A percentile compares a stretch with the other conserved stretches of the same genome.
These are phyloP conservation scores for Trichogramma pretiosum DNA, from an alignment of 1,140 invertebrate genomes.

Conservation along the genomic window DNA sequence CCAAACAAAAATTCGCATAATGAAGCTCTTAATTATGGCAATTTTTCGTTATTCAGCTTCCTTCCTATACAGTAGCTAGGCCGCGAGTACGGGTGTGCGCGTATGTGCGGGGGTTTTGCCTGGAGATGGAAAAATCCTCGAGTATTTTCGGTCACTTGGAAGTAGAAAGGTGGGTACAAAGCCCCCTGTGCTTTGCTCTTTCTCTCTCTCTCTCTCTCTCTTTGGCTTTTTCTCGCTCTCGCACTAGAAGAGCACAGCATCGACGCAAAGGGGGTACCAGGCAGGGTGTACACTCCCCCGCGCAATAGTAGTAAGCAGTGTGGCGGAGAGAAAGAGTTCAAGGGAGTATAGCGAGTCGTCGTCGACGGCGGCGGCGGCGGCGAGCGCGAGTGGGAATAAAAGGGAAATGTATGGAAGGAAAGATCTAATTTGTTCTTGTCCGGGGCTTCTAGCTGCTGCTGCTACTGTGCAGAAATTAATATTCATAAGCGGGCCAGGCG, in stretches of 20 bases:
- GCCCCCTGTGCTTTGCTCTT: no score
- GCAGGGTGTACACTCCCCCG: no score
- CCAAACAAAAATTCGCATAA: slow-evolving; percentile 19
- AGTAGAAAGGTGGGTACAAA: slow-evolving; percentile 15
- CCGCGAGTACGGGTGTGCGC: no score
- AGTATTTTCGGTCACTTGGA: slow-evolving; percentile 21
- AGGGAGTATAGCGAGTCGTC: slow-evolving; percentile 24
- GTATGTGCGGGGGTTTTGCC: background rate
- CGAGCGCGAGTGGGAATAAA: slow-evolving; percentile 34
- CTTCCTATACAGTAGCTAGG: no score
- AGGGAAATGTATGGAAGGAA: slow-evolving; percentile 47
- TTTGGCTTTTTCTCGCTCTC: no score
- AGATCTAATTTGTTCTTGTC: slow-evolving; percentile 48
- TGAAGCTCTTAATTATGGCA: slow-evolving; percentile 20
- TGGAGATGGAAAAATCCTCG: slow-evolving; percentile 11
- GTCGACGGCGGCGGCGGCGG: slow-evolving; percentile 2
- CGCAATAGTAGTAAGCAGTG: no score
- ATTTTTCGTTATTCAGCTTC: slow-evolving; percentile 21
- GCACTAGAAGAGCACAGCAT: no score
- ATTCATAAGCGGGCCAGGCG: slow-evolving; percentile 41
- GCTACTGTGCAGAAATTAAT: slow-evolving; percentile 47
- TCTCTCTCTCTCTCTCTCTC: no score
- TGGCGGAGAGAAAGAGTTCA: slow-evolving; percentile 22
- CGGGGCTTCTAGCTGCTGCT: slow-evolving; percentile 28
- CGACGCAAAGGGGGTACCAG: no score